Percentiles rank a stretch among this genome's conserved stretches.
These are phyloP conservation scores for Fopius arisanus DNA, from an alignment of 1,140 invertebrate genomes.

Conservation along the genomic window DNA sequence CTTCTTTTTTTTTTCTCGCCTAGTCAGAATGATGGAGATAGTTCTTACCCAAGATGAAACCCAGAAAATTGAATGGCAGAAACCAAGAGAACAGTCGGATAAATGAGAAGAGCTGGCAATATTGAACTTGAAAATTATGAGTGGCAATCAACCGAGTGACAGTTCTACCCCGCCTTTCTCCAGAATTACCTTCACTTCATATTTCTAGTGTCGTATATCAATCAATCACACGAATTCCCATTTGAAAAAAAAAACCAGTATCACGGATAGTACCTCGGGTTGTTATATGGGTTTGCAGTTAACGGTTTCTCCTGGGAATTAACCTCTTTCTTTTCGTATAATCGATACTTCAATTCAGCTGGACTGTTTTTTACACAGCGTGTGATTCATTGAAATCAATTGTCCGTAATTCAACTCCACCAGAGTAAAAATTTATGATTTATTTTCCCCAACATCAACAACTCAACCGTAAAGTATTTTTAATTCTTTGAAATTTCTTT, in stretches of 20 bases:
- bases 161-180: not conserved
- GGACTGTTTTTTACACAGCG: no score
- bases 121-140: slow-evolving; percentile 13
- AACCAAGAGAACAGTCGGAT: not conserved
- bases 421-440: no score
- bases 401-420: no score
- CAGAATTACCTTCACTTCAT: not conserved
- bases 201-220: not conserved
- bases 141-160: not conserved
- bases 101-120: not conserved
- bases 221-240: not conserved
- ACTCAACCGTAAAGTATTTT: no score
- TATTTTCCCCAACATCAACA: no score
- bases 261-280: not conserved
- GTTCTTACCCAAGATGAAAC: not conserved
- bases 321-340: no score
- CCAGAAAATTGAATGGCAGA: not conserved
- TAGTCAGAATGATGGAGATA: not conserved
- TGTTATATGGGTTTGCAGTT: not conserved
- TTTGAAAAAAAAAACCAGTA: not conserved
- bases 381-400: no score
- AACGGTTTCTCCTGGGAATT: no score
- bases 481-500: no score
- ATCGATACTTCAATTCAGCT: no score
- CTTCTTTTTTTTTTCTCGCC: not conserved